These are phyloP conservation scores for Mungos mungo DNA, from an alignment of 2,113 vertebrate species.

Conservation along the genomic window DNA sequence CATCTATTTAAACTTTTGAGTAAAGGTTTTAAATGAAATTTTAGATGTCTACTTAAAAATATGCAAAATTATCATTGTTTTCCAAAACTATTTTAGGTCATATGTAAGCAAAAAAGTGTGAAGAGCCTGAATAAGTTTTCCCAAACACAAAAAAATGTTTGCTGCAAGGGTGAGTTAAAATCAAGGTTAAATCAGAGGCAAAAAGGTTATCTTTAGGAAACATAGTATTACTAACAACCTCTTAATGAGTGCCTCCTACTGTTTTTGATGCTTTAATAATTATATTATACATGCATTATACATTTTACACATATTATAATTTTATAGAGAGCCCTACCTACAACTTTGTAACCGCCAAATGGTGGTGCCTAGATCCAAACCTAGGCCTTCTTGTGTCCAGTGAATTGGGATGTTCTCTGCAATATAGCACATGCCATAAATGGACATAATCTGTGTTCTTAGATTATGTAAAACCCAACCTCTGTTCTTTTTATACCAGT, in stretches of 20 bases:
- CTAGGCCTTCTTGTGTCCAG: background rate
- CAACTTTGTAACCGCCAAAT: background rate
- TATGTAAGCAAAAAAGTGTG: background rate
- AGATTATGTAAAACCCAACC: background rate
- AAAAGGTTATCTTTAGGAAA: background rate
- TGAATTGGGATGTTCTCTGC: background rate
- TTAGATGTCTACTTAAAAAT: background rate
- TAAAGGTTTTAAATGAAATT: slow-evolving; percentile 11
- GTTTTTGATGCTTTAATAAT: background rate
- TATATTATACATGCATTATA: background rate
- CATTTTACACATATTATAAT: background rate
- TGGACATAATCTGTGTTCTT: background rate
- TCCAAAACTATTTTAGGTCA: slow-evolving; percentile 18
- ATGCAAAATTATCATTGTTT: background rate
- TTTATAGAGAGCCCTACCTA: background rate
- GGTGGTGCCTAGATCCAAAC: background rate
- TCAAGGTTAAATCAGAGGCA: background rate
- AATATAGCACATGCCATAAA: background rate
- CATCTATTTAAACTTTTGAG: background rate
- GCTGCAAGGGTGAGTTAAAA: background rate
- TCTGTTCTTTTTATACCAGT: background rate
- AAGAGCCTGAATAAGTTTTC: background rate
- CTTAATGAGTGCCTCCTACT: background rate
- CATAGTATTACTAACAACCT: background rate
- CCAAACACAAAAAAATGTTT: slow-evolving; percentile 4